Evolutionary conservation across 2,888 invertebrate species (phyloP).

Genomic region (Poecilobothrus nobilitatus): DNA sequence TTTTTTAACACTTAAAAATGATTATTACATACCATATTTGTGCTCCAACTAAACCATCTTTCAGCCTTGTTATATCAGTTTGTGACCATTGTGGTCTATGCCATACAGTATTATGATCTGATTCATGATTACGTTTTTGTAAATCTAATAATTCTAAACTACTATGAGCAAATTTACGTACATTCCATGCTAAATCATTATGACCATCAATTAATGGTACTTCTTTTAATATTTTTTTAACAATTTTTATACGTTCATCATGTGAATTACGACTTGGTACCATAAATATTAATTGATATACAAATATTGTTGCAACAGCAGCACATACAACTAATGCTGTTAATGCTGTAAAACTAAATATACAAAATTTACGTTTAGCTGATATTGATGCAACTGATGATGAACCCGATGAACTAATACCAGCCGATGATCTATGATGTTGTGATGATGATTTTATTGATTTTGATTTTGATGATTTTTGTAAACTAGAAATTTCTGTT

Average conservation of each 20-base stretch:
- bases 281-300: conserved; percentile 41
- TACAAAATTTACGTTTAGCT: conserved; percentile 30
- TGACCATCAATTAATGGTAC: conserved; percentile 56
- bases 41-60: conserved; percentile 76
- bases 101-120: conserved; percentile 61
- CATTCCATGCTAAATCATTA: conserved; percentile 84
- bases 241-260: conserved; percentile 43
- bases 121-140: conserved; percentile 29
- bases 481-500: conserved; percentile 39
- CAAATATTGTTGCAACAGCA: conserved; percentile 37
- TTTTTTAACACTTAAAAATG: neutral
- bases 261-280: conserved; percentile 43
- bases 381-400: conserved; percentile 20
- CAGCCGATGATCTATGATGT: conserved; percentile 4
- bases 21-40: conserved; percentile 64
- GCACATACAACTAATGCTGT: conserved; percentile 35
- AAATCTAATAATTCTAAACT: conserved; percentile 49
- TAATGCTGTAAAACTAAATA: conserved; percentile 37
- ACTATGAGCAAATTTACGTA: conserved; percentile 79
- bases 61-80: conserved; percentile 79
- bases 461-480: conserved; percentile 36
- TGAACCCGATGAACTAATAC: conserved; percentile 19
- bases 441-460: conserved; percentile 30
- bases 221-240: conserved; percentile 39
- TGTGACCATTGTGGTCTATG: conserved; percentile 82